Conservation (phyloP, 2,888 invertebrate species). For the Noctua comes region DNA sequence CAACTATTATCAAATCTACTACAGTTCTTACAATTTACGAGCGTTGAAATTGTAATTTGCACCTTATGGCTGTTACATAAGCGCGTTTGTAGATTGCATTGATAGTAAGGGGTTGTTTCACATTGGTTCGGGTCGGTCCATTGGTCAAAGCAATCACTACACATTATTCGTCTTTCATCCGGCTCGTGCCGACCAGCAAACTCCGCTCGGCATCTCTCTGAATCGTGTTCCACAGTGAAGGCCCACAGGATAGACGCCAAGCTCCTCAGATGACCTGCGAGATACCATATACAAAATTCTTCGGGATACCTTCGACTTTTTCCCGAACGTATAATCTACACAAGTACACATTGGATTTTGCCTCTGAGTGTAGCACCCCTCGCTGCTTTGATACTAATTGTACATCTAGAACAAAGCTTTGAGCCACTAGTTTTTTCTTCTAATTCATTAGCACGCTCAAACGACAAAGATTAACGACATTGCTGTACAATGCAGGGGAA, state of each 20-base stretch:
- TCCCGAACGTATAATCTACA: not conserved
- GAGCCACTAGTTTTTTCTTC: conserved; percentile 48
- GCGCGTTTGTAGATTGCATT: not conserved
- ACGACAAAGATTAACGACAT: conserved; percentile 74
- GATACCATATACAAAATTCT: not conserved
- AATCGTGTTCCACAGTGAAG: no score
- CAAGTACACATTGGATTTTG: not conserved
- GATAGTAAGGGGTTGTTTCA: not conserved
- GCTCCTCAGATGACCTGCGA: not conserved
- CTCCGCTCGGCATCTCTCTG: not conserved
- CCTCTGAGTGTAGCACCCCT: not conserved
- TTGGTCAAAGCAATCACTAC: not conserved
- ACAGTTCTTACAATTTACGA: not conserved
- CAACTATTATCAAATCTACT: conserved; percentile 32
- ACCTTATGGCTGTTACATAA: not conserved
- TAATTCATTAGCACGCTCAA: conserved; percentile 66
- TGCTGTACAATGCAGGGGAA: conserved; percentile 70
- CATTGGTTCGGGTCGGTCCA: not conserved
- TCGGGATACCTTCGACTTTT: not conserved
- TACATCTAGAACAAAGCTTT: conserved; percentile 39
- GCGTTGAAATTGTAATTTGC: not conserved
- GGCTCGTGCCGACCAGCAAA: not conserved
- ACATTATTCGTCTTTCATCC: not conserved
- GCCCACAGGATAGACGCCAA: not conserved
- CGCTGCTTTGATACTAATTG: conserved; percentile 42